Evolutionary conservation across 1,140 invertebrate genomes (phyloP), one percentile per base, ranked within the genome.

Genomic region (Trichonephila clavipes): DNA sequence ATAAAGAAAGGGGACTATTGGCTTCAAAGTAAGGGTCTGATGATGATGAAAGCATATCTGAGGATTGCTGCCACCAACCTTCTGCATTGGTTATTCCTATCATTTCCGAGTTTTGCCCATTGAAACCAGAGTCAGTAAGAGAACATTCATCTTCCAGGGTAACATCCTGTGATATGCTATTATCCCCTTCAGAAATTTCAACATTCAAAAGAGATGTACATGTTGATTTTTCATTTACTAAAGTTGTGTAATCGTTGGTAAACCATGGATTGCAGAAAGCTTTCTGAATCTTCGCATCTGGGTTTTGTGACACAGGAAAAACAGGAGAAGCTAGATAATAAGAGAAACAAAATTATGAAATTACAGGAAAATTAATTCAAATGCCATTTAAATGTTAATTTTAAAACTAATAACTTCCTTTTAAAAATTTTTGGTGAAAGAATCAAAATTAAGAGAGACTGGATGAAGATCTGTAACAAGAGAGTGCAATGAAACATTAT

Each of bases 21-120:
- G 62, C 64, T 90, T 94, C 93, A 90, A 86, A 90, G 61, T 90
- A 94, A n/a, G 77, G 44, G 82, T 94, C 92, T 40, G 77, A 88
- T 64, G 77, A n/a, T 51, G 90, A 24, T 24, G 90, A 85, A 85
- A 85, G 4, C 81, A 66, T 66, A 3, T 92, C 90, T 7, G 90
- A 64, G 8, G 28, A 19, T 51, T 81, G 81, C 8, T 92, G 77
- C 28, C 28, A 85, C 16, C 28, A 92, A 28, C 81, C 62, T 51
- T 64, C 81, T 8, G 44, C 28, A 40, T 28, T 88, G 12, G 44
- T 88, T 88, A 40, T 21, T 64, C n/a, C 51, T 61, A 64, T n/a
- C 19, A 59, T 21, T 12, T 81, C 21, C n/a, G 34, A 85, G 44
- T 85, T n/a, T 85, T 83, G 82, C 19, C 64, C 86, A 64, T 7